Base-by-base conservation (phyloP, 2,797 vertebrate species). In the Mionectes olivaceus region DNA sequence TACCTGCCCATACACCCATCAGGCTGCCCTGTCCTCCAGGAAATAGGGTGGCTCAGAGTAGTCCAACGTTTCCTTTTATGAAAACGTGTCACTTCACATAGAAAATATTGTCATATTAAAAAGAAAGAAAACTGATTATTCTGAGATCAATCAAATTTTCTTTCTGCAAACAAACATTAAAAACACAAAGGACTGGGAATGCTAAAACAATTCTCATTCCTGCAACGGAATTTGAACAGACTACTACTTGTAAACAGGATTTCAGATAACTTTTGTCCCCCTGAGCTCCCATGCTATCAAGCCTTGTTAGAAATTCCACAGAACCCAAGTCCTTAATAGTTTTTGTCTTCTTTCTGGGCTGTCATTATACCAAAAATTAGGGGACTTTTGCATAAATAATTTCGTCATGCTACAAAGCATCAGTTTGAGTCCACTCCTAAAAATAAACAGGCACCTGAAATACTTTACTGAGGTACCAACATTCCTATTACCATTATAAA, bases 161-260 rank as follows among this genome's bases (percentile, higher is more conserved):
- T 50, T 87, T 55, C 67, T 53, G 46, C 25, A 73, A 91, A 67
- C 39, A 81, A 84, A 76, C 69, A 76, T 69, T 55, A 37, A 47
- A 47, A 89, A 92, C 71, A 13, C 1, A 27, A 27, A 69, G 27
- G 37, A 28, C 3, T 7, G 25, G 41, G 70, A 90, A 79, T n/a
- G 24, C 56, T 65, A 81, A 78, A 91, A 25, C 44, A 88, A 75
- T 63, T 89, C 35, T 82, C 14, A 76, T 82, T 87, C 85, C 80
- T 77, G 52, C 52, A 78, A 22, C 22, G 23, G 46, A 79, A 95
- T 89, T 69, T 70, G 80, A 90, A 88, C 23, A 14, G 39, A 57
- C 19, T 65, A 13, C 46, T 83, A 52, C 4, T 15, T 78, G 55
- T 61, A 93, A 90, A 90, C 24, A 79, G 55, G 24, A 90, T 76